Percentiles rank a stretch among this genome's conserved stretches.
These are phyloP conservation scores for Drosophila formosana DNA, from an alignment of 2,888 invertebrate species.

Conservation along the genomic window DNA sequence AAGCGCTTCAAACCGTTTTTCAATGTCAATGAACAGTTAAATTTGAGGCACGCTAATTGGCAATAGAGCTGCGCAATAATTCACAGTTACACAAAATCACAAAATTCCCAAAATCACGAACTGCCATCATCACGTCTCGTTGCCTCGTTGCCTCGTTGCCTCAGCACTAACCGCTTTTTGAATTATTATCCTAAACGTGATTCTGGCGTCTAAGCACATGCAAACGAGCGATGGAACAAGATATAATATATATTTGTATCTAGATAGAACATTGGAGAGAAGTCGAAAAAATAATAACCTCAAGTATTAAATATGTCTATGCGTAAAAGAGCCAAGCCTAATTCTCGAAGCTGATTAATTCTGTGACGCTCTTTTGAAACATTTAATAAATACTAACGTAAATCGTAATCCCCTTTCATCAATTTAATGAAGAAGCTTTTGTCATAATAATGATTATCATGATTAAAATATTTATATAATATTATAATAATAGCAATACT, in stretches of 20 bases:
- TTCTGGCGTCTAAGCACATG: background rate
- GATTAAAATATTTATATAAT: no score
- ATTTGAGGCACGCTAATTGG: conserved; percentile 55
- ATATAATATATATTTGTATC: background rate
- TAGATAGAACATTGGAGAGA: background rate
- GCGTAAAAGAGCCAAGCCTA: no score
- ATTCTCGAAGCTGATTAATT: no score
- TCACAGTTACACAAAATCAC: conserved; percentile 27
- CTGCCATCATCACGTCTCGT: background rate
- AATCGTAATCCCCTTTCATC: no score
- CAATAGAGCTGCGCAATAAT: conserved; percentile 44
- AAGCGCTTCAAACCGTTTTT: conserved; percentile 46
- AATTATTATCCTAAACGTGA: conserved; percentile 1
- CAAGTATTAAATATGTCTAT: no score
- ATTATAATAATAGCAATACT: no score
- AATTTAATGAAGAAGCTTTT: no score
- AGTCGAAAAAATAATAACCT: no score
- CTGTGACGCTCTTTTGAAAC: no score
- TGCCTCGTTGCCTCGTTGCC: background rate
- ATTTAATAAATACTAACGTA: no score
- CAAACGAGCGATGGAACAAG: no score
- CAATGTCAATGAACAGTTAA: conserved; percentile 57
- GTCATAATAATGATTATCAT: no score
- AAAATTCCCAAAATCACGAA: background rate
- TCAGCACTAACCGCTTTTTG: background rate